A percentile compares a stretch with the other conserved stretches of the same genome.
Conservation (phyloP, 2,888 invertebrate species). For the Branchinecta sandiegonensis region DNA sequence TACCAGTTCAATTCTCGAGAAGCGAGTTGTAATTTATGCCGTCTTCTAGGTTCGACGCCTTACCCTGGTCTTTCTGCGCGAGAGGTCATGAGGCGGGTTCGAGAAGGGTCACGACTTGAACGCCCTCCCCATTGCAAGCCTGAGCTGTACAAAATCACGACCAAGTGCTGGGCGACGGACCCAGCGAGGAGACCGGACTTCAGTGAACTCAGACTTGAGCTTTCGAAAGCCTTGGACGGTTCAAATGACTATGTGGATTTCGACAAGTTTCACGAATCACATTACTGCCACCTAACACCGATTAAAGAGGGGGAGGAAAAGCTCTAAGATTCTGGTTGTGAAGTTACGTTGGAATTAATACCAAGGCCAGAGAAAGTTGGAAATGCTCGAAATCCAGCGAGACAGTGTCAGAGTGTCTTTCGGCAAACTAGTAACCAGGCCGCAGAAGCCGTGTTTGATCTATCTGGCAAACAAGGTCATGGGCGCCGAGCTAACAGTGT, state of each 20-base stretch:
- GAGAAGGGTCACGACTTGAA: conserved; percentile 60
- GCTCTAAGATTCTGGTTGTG: not conserved
- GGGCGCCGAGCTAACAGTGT: no score
- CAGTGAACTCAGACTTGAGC: conserved; percentile 40
- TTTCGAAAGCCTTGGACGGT: conserved; percentile 33
- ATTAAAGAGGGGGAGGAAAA: conserved; percentile 23
- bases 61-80: conserved; percentile 71
- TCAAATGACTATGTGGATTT: conserved; percentile 47
- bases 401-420: no score
- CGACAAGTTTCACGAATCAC: conserved; percentile 41
- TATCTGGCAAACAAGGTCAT: no score
- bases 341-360: no score
- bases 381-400: no score
- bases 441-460: no score
- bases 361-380: no score
- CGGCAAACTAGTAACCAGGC: no score
- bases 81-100: conserved; percentile 63
- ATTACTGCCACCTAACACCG: conserved; percentile 21
- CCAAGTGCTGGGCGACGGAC: conserved; percentile 48
- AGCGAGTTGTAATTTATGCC: no score
- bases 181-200: conserved; percentile 58
- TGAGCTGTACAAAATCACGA: conserved; percentile 48
- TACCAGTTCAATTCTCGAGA: no score
- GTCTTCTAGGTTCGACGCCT: conserved; percentile 54
- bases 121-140: conserved; percentile 63